A percentile compares a stretch with the other conserved stretches of the same genome.
Evolutionary conservation across 2,888 invertebrate genomes (phyloP).

Genomic region (Temnothorax rugatulus): DNA sequence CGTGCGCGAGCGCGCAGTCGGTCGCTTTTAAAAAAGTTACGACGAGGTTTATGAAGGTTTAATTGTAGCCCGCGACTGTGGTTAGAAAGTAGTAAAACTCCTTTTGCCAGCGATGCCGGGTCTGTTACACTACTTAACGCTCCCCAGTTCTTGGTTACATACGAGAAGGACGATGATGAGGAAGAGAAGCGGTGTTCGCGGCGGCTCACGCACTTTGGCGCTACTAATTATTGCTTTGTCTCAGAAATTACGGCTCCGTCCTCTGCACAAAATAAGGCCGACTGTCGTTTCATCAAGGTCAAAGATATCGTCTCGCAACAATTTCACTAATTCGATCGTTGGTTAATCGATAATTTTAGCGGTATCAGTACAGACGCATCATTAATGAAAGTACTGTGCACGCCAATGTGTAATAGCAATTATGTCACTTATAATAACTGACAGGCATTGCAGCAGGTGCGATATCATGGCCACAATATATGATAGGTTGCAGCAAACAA

Average conservation of each 20-base stretch:
- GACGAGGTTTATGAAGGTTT: conserved; percentile 84
- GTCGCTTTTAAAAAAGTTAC: conserved; percentile 82
- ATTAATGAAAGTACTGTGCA: background rate
- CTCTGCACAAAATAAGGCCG: conserved; percentile 59
- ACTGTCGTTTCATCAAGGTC: conserved; percentile 65
- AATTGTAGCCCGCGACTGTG: conserved; percentile 84
- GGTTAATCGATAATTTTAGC: background rate
- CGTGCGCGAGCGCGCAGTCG: conserved; percentile 70
- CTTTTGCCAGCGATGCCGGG: conserved; percentile 70
- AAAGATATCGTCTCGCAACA: background rate
- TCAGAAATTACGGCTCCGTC: conserved; percentile 66
- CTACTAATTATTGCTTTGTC: conserved; percentile 78
- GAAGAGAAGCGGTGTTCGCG: conserved; percentile 54
- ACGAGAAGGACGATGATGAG: conserved; percentile 58
- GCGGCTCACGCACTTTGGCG: conserved; percentile 69
- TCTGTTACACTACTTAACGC: conserved; percentile 72
- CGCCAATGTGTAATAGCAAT: background rate
- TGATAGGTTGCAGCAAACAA: background rate
- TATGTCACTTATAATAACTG: conserved; percentile 14
- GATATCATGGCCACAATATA: too few species aligned
- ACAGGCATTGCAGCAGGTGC: background rate
- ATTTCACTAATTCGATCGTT: conserved; percentile 1
- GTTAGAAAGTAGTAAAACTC: conserved; percentile 85
- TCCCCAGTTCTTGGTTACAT: conserved; percentile 56
- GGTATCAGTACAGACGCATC: background rate